phyloP scores from a whole-genome alignment of 2,113 vertebrate species.

The Galbula dea region DNA sequence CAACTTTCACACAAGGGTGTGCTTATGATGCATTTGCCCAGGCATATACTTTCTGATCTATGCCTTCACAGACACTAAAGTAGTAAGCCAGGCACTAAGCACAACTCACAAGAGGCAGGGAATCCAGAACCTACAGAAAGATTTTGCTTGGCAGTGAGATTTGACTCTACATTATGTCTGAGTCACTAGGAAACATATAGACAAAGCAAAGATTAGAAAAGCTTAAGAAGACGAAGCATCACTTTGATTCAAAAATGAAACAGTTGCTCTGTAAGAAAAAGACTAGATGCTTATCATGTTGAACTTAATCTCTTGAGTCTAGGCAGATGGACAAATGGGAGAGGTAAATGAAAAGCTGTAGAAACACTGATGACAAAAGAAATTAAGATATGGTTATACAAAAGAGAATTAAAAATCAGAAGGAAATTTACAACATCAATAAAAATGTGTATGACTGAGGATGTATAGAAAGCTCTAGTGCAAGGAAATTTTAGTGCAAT shows the following conservation, averaged over 20 bases:
- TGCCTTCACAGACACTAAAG: background rate
- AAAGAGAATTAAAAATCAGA: background rate
- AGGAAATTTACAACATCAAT: background rate
- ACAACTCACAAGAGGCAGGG: background rate
- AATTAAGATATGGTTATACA: background rate
- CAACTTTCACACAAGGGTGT: background rate
- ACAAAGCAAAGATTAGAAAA: background rate
- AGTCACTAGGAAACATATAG: background rate
- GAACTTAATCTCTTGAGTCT: background rate
- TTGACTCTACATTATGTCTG: rapidly evolving
- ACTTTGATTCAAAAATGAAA: background rate
- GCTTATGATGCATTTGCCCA: background rate
- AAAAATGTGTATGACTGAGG: background rate
- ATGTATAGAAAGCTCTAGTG: background rate
- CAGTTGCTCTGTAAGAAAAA: background rate
- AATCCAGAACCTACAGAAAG: background rate
- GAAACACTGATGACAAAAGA: background rate
- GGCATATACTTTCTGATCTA: background rate
- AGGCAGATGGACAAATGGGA: background rate
- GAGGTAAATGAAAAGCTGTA: background rate
- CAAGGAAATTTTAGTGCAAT: background rate
- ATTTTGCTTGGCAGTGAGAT: background rate
- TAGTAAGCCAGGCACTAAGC: background rate
- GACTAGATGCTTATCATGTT: background rate
- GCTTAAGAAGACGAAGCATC: background rate